These are phyloP conservation scores for Muraenolepis orangiensis DNA, from an alignment of 2,797 vertebrate species.

Conservation along the genomic window DNA sequence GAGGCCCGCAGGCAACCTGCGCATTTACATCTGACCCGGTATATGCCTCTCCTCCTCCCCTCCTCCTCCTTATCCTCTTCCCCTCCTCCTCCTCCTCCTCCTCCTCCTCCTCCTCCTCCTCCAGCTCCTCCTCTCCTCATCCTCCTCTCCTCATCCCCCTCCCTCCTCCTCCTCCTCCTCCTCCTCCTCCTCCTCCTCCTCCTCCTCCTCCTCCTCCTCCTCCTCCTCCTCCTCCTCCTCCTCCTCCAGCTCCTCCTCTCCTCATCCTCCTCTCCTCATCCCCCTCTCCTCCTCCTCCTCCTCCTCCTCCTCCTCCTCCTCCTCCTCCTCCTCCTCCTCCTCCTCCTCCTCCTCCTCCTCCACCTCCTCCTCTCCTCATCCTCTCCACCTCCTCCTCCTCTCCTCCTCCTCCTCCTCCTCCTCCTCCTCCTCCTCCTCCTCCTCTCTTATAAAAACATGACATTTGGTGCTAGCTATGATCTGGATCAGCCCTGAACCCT, in stretches of 20 bases:
- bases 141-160: too few relatives aligned
- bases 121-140: neutral
- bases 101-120: neutral
- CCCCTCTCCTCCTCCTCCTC: constrained; percentile 39
- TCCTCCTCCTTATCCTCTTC: constrained; percentile 30
- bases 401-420: too few relatives aligned
- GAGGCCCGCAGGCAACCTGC: constrained; percentile 28
- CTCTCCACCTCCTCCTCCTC: neutral
- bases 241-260: neutral
- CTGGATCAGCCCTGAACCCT: neutral
- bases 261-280: too few relatives aligned
- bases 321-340: too few relatives aligned
- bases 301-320: constrained; percentile 12
- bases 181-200: neutral
- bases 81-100: constrained; percentile 35
- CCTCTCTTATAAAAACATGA: neutral
- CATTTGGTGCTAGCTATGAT: neutral
- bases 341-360: too few relatives aligned
- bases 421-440: neutral
- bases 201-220: too few relatives aligned
- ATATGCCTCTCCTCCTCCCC: constrained; percentile 42
- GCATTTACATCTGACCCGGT: constrained; percentile 69
- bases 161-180: too few relatives aligned
- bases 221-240: too few relatives aligned
- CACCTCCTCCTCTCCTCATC: neutral